Evolutionary conservation across 2,888 invertebrate species (phyloP), one percentile per base, ranked within the genome.

Genomic region (Troides helena): DNA sequence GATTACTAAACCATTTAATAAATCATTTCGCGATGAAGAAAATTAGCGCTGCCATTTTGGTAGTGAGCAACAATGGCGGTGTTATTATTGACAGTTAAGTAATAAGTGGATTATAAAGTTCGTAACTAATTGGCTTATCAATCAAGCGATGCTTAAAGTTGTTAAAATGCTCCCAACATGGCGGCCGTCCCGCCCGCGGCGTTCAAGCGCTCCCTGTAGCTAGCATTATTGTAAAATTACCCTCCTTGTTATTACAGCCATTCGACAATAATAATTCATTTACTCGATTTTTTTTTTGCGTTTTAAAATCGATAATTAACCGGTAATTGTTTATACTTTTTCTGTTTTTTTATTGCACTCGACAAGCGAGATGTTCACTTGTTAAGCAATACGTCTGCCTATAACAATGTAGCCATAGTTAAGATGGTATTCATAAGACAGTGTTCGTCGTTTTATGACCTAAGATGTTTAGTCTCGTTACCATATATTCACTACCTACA

Each of bases 161-260:
- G 69, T 62, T 70, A 65, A 69, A 57, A 59, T 69, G 25, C 6
- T 57, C 56, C 65, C 53, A 57, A 65, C 46, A 65, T 62, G 61
- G 65, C 21, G 2, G 65, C 57, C 58, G n/a, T 6, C 30, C 30
- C n/a, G 43, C 69, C 56, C 53, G 60, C 36, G 60, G 62, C 63
- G 7, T 46, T 10, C 17, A n/a, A 23, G 46, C 30, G 46, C 63
- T 23, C 21, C 23, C 23, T 7, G 21, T 43, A 46, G 43, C 62
- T 65, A 65, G 61, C 46, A 30, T 65, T 30, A 43, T 36, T 12
- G 62, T 30, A 57, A 67, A 57, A 23, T 67, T 62, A 62, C 62
- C 21, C 23, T n/a, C 25, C 18, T 39, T n/a, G 23, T 65, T 60
- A 69, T 61, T 65, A 46, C 62, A 21, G 65, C 39, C 25, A 64